phyloP scores from a whole-genome alignment of 2,888 invertebrate genomes.

The Orthosia gracilis region DNA sequence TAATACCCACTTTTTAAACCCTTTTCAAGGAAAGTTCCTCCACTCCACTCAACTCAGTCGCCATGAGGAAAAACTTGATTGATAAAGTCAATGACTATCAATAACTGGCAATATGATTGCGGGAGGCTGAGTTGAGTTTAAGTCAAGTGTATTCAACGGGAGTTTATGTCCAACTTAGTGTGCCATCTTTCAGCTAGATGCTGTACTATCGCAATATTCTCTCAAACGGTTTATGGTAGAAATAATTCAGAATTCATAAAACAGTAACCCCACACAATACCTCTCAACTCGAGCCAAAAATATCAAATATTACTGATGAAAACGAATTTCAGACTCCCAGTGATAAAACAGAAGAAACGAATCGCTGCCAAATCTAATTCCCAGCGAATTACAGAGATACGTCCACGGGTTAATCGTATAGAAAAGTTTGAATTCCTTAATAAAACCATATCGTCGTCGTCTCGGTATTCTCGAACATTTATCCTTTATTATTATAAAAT shows the following conservation, averaged over 20 bases:
- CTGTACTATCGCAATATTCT: not conserved
- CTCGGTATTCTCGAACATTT: constrained; percentile 68
- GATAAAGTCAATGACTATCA: too few species aligned
- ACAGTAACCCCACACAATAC: constrained; percentile 19
- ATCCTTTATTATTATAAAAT: constrained; percentile 83
- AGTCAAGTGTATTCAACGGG: too few species aligned
- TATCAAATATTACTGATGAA: constrained; percentile 45
- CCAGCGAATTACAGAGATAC: constrained; percentile 56
- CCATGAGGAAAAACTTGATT: too few species aligned
- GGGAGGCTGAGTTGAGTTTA: too few species aligned
- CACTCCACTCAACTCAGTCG: too few species aligned
- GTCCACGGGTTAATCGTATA: constrained; percentile 65
- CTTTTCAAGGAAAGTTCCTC: too few species aligned
- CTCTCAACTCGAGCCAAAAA: constrained; percentile 2
- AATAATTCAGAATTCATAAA: constrained; percentile 8
- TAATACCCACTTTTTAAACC: too few species aligned
- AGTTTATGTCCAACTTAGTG: too few species aligned
- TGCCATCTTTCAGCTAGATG: not conserved
- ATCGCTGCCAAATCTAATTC: constrained; percentile 58
- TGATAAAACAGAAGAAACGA: constrained; percentile 49
- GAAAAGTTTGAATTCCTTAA: constrained; percentile 71
- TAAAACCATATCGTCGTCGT: constrained; percentile 70
- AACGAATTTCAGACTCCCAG: constrained; percentile 34
- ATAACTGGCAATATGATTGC: too few species aligned
- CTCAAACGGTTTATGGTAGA: not conserved